phyloP scores from a whole-genome alignment of 2,888 invertebrate species.

The Lepetodrilus schrolli region DNA sequence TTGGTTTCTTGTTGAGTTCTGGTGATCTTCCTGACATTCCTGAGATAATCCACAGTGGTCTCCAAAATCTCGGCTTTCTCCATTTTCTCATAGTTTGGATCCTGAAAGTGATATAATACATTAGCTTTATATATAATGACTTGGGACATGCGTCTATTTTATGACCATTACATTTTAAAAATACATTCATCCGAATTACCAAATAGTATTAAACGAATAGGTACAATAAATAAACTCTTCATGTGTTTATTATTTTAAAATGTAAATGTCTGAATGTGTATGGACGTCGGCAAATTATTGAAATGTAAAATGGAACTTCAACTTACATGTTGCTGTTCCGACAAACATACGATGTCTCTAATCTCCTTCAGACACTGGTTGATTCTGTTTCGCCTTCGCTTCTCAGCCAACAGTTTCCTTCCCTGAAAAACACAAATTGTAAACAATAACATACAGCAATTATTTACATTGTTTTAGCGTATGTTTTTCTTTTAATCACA shows the following conservation, averaged over 20 bases:
- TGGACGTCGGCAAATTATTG: neutral
- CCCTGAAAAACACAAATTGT: constrained; percentile 30
- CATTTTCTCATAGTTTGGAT: constrained; percentile 37
- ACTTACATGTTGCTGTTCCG: constrained; percentile 35
- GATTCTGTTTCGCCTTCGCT: constrained; percentile 38
- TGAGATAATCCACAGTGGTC: constrained; percentile 36
- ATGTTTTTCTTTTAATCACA: too few relatives aligned
- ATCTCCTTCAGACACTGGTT: constrained; percentile 40
- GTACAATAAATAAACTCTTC: too few relatives aligned
- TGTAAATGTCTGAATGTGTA: neutral
- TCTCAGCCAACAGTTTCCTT: constrained; percentile 40
- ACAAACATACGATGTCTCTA: constrained; percentile 35
- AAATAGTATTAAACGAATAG: too few relatives aligned
- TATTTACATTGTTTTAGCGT: too few relatives aligned
- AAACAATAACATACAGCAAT: too few relatives aligned
- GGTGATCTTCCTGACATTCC: constrained; percentile 15
- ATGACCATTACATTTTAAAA: too few relatives aligned
- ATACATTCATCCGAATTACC: too few relatives aligned
- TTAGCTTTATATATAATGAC: too few relatives aligned
- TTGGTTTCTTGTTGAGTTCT: constrained; percentile 4
- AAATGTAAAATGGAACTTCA: neutral
- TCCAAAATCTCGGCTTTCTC: constrained; percentile 41
- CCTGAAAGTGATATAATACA: too few relatives aligned
- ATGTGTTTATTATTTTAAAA: neutral
- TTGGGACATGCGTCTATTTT: too few relatives aligned